A percentile compares a stretch with the other conserved stretches of the same genome.
Evolutionary conservation across 1,140 invertebrate genomes (phyloP).

Genomic region (Bombus waltoni): DNA sequence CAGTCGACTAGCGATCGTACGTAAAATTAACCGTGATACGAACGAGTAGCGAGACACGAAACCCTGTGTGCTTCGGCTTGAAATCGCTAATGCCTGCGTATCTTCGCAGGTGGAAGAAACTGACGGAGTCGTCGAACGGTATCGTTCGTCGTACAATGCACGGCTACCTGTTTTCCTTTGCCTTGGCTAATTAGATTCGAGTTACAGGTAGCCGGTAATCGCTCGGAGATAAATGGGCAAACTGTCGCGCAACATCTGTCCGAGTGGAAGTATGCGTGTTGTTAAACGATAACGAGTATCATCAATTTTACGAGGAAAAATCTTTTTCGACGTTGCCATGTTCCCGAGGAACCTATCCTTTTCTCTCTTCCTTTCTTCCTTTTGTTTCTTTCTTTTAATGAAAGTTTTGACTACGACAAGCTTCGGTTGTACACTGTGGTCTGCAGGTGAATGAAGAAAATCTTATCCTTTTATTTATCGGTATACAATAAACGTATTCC

Average conservation of each 20-base stretch:
- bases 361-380: no score
- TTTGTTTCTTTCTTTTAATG: neutral
- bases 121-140: neutral
- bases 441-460: neutral
- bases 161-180: neutral
- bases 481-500: no score
- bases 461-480: neutral
- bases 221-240: neutral
- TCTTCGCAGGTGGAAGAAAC: neutral
- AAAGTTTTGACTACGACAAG: neutral
- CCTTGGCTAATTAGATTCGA: conserved; percentile 1
- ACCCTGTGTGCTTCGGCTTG: neutral
- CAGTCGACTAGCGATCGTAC: conserved; percentile 3
- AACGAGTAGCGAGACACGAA: neutral
- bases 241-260: neutral
- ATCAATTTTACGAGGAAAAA: neutral
- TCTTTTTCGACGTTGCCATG: neutral
- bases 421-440: no score
- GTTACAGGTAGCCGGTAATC: neutral
- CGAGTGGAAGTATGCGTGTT: neutral
- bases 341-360: neutral
- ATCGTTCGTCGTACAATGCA: neutral
- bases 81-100: neutral
- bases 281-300: neutral
- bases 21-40: conserved; percentile 15